Conservation (phyloP, 2,888 invertebrate genomes). For the Stenoptilia bipunctidactyla region DNA sequence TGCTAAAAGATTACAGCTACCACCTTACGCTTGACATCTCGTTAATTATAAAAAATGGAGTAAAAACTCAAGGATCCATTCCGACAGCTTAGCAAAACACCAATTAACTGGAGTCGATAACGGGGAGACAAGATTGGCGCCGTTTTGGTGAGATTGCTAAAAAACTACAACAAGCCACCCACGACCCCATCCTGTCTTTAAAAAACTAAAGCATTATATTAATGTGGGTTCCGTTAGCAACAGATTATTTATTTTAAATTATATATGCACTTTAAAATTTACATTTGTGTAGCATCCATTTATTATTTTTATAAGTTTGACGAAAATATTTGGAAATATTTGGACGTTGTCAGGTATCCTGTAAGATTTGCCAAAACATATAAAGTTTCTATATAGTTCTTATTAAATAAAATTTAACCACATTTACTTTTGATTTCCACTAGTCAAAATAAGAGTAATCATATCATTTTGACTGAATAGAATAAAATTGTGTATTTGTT, state of each 20-base stretch:
- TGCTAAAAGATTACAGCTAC: background rate
- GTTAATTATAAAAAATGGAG: background rate
- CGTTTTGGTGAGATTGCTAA: slow-evolving; percentile 7
- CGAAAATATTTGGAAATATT: too few species aligned
- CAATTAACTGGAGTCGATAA: slow-evolving; percentile 11
- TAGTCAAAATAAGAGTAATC: too few species aligned
- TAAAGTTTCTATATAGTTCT: too few species aligned
- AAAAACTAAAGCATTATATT: slow-evolving; percentile 2
- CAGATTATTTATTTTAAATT: background rate
- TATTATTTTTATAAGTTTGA: too few species aligned
- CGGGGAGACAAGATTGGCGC: slow-evolving; percentile 8
- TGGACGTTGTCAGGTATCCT: too few species aligned
- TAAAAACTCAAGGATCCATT: background rate
- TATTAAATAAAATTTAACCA: too few species aligned
- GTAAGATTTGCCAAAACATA: too few species aligned
- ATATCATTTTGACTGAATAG: too few species aligned
- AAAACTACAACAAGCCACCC: slow-evolving; percentile 9
- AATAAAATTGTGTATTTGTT: too few species aligned
- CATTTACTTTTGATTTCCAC: too few species aligned
- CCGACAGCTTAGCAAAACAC: slow-evolving; percentile 11
- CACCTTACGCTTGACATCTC: background rate
- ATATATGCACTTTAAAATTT: too few species aligned
- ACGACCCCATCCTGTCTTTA: slow-evolving; percentile 4
- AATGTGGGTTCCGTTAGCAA: slow-evolving; percentile 5
- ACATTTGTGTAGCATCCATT: too few species aligned